Base-by-base conservation (phyloP, 2,797 vertebrate genomes). In the Octomys mimax region DNA sequence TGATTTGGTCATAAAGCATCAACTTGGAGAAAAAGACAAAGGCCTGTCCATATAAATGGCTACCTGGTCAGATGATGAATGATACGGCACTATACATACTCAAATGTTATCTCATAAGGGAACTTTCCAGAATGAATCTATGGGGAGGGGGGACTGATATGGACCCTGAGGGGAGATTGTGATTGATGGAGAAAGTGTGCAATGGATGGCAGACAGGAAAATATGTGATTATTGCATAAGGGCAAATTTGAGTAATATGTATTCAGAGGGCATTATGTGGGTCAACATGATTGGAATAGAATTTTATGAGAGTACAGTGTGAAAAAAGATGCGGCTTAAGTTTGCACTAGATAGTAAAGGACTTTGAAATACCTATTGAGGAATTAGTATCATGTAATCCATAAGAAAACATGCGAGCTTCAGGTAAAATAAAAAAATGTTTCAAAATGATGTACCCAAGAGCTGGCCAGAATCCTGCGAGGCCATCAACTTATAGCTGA, bases 391-490 rank as follows among this genome's bases (percentile, higher is more conserved):
- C 59, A 54, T 71, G 11, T 5, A 73, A 46, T 26, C 22, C 22
- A 39, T 46, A 88, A 16, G 7, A 42, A 26, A 64, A 12, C 5
- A 61, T 16, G 89, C 46, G 96, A 82, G 7, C 86, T 66, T 31
- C 22, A 82, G 87, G 28, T 68, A 80, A 89, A 86, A 87, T 89
- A 77, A 68, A 87, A 87, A 92, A 89, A 77, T 86, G 16, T 33
- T 82, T 93, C 28, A 82, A 78, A 94, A 85, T 88, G 87, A 66
- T 16, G 21, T 89, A 77, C 26, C 2, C 85, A 54, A 84, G 78
- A 84, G 6, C 42, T 89, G 12, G 33, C 49, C 82, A 49, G 71
- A 62, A 83, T 84, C 39, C 59, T 94, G 14, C 52, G 57, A 95
- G 26, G 78, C 42, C 21, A 77, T 89, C 19, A 71, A 0, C 28